Evolutionary conservation across 2,888 invertebrate species (phyloP).

Genomic region (Caradrina clavipalpis): DNA sequence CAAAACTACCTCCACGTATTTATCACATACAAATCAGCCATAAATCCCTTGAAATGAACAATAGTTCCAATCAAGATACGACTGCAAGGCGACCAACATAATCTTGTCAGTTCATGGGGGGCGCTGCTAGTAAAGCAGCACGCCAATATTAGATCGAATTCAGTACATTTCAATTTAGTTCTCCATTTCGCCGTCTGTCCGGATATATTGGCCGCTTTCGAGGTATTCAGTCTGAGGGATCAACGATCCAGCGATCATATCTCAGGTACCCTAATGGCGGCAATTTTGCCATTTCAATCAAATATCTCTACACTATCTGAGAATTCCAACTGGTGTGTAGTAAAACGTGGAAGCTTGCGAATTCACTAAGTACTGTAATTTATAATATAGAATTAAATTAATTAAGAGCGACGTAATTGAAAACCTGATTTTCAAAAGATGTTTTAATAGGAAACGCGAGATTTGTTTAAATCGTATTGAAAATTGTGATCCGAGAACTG

Average conservation of each 20-base stretch:
- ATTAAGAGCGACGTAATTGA: conserved; percentile 46
- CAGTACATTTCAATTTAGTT: conserved; percentile 32
- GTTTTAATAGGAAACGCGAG: conserved; percentile 49
- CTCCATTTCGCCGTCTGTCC: conserved; percentile 18
- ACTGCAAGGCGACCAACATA: conserved; percentile 40
- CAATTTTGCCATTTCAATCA: conserved; percentile 82
- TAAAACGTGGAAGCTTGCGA: conserved; percentile 46
- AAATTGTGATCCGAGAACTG: conserved; percentile 28
- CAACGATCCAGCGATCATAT: conserved; percentile 65
- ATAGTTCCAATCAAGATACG: conserved; percentile 78
- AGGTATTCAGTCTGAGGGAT: conserved; percentile 56
- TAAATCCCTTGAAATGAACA: conserved; percentile 73
- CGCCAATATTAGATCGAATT: not conserved
- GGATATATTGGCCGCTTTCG: conserved; percentile 35
- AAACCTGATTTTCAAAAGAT: conserved; percentile 52
- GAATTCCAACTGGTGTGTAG: conserved; percentile 34
- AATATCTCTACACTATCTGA: conserved; percentile 72
- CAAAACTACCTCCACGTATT: conserved; percentile 43
- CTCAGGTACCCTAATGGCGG: conserved; percentile 72
- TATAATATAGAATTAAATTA: conserved; percentile 39
- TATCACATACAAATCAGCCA: conserved; percentile 61
- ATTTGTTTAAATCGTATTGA: conserved; percentile 52
- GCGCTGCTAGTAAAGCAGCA: conserved; percentile 35
- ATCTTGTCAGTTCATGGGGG: conserved; percentile 16
- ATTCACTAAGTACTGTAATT: conserved; percentile 26